These are phyloP conservation scores for Chelonia mydas DNA, from an alignment of 2,797 vertebrate genomes.

Conservation along the genomic window DNA sequence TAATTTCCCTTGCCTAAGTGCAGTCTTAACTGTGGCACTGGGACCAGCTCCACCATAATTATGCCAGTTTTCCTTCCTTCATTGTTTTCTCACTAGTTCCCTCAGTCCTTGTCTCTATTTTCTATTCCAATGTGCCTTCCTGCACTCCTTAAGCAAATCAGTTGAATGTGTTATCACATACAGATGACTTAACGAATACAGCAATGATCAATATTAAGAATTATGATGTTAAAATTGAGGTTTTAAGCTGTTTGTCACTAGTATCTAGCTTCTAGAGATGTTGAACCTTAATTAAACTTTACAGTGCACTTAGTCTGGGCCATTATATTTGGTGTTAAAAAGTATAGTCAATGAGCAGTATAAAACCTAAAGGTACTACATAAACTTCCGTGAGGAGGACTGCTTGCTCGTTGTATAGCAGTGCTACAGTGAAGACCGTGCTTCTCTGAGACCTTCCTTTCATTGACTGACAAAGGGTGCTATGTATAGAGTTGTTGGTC, in stretches of 20 bases:
- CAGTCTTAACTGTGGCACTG: neutral
- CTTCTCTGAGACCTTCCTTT: neutral
- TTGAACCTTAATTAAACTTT: slow-evolving; percentile 17
- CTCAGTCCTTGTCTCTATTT: neutral
- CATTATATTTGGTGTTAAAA: slow-evolving; percentile 6
- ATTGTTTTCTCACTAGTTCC: neutral
- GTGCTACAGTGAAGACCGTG: neutral
- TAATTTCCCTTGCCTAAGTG: neutral
- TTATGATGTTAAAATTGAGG: slow-evolving; percentile 10
- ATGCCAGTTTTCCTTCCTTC: neutral
- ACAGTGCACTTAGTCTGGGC: neutral
- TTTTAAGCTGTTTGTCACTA: slow-evolving; percentile 7
- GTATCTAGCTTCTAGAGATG: slow-evolving; percentile 13
- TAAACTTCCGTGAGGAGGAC: neutral
- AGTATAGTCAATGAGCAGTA: slow-evolving; percentile 9
- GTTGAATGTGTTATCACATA: neutral
- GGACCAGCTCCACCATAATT: neutral
- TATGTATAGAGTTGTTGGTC: neutral
- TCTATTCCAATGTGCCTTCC: neutral
- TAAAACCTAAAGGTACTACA: neutral
- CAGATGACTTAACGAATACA: neutral
- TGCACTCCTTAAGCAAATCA: neutral
- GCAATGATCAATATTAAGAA: neutral
- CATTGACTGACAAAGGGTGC: neutral
- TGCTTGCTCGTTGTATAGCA: neutral